Conservation (phyloP, 2,888 invertebrate species). For the Eupithecia tripunctaria region DNA sequence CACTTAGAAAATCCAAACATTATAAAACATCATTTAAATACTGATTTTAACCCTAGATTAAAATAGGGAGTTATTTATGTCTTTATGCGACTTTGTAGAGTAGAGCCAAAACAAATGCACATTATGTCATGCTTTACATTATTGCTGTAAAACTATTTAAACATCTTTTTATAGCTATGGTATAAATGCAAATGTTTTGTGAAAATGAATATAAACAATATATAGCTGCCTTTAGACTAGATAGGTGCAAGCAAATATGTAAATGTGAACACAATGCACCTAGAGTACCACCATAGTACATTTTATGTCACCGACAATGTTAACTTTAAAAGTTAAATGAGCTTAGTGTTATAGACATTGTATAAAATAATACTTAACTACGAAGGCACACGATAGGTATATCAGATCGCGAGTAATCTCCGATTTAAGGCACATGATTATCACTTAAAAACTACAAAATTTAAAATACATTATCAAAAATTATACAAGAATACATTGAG, state of each 20-base stretch:
- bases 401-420: slow-evolving; percentile 77
- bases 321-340: slow-evolving; percentile 47
- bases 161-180: background rate
- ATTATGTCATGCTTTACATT: background rate
- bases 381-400: slow-evolving; percentile 68
- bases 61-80: background rate
- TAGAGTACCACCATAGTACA: slow-evolving; percentile 24
- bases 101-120: background rate
- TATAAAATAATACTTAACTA: slow-evolving; percentile 51
- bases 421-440: slow-evolving; percentile 72
- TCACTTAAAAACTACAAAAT: slow-evolving; percentile 50
- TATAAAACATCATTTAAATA: slow-evolving; percentile 40
- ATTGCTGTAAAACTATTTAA: background rate
- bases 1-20: slow-evolving; percentile 45
- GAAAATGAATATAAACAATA: slow-evolving; percentile 51
- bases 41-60: slow-evolving; percentile 15
- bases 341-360: slow-evolving; percentile 32
- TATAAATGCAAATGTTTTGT: slow-evolving; percentile 43
- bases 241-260: slow-evolving; percentile 49
- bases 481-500: slow-evolving; percentile 39
- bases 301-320: slow-evolving; percentile 35
- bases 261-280: slow-evolving; percentile 48
- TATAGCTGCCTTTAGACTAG: slow-evolving; percentile 65
- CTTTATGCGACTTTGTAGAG: background rate
- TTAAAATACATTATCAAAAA: slow-evolving; percentile 39